phyloP scores from a whole-genome alignment of 2,888 invertebrate species.

The Cheilosia urbana region DNA sequence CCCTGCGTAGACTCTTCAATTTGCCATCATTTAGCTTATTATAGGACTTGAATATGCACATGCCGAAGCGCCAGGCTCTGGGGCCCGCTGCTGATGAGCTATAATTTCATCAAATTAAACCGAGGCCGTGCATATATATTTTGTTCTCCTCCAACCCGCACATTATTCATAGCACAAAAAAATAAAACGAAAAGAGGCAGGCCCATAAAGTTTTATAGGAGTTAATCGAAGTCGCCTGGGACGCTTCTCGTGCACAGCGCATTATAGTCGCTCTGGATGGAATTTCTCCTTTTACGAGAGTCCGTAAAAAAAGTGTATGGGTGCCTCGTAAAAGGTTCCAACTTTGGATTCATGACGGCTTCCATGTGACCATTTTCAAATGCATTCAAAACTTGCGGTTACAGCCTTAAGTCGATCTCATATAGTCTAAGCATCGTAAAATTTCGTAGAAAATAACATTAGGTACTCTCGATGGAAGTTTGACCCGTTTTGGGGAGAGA shows the following conservation, averaged over 20 bases:
- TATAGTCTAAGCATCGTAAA: slow-evolving; percentile 44
- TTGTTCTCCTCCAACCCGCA: slow-evolving; percentile 7
- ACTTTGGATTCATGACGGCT: slow-evolving; percentile 31
- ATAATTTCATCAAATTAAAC: slow-evolving; percentile 64
- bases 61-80: slow-evolving; percentile 44
- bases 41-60: slow-evolving; percentile 4
- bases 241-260: slow-evolving; percentile 27
- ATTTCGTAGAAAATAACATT: slow-evolving; percentile 2
- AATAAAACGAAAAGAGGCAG: slow-evolving; percentile 23
- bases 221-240: slow-evolving; percentile 61
- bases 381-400: slow-evolving; percentile 19
- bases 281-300: slow-evolving; percentile 47
- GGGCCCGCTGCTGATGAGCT: slow-evolving; percentile 15
- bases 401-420: slow-evolving; percentile 3
- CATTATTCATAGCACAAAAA: slow-evolving; percentile 7
- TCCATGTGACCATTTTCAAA: slow-evolving; percentile 50
- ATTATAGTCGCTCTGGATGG: slow-evolving; percentile 25
- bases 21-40: slow-evolving; percentile 49
- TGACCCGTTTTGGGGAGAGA: background rate
- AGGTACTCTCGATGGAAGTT: background rate
- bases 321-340: slow-evolving; percentile 43
- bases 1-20: slow-evolving; percentile 35
- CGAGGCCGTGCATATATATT: slow-evolving; percentile 40
- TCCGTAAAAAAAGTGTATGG: slow-evolving; percentile 13
- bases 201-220: slow-evolving; percentile 64